phyloP scores from a whole-genome alignment of 2,113 vertebrate genomes.

The Pycnonotus jocosus region DNA sequence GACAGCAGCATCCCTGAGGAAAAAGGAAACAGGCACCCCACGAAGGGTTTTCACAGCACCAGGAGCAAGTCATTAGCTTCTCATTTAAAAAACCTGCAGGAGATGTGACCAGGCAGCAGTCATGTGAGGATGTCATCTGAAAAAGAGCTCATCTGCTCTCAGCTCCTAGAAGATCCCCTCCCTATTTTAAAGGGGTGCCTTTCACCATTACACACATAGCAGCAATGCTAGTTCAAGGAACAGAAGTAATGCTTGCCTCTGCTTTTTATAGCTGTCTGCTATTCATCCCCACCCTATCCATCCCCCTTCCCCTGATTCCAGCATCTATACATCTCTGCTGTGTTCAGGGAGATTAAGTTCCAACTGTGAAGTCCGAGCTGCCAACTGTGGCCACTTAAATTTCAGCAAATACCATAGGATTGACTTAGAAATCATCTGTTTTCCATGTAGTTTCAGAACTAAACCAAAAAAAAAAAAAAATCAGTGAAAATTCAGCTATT shows the following conservation, averaged over 20 bases:
- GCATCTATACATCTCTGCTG: not conserved
- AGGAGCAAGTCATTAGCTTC: not conserved
- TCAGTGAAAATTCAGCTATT: not conserved
- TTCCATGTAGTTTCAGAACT: not conserved
- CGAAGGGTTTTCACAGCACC: not conserved
- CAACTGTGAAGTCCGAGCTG: not conserved
- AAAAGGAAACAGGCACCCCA: not conserved
- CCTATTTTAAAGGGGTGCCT: not conserved
- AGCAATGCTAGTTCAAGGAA: not conserved
- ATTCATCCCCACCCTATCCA: not conserved
- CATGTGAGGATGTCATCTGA: not conserved
- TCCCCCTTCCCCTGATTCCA: not conserved
- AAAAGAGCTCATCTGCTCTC: not conserved
- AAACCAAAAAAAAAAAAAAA: not conserved
- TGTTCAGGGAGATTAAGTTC: not conserved
- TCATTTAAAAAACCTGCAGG: not conserved
- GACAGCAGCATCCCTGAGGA: not conserved
- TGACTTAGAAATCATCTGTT: not conserved
- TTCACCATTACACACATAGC: not conserved
- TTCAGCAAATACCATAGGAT: not conserved
- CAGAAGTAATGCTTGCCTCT: not conserved
- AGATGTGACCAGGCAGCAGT: not conserved
- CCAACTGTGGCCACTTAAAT: not conserved
- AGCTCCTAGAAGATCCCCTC: not conserved
- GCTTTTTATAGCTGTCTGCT: conserved; percentile 26